Base-by-base conservation (phyloP, 2,797 vertebrate genomes). In the Saxicola maurus region DNA sequence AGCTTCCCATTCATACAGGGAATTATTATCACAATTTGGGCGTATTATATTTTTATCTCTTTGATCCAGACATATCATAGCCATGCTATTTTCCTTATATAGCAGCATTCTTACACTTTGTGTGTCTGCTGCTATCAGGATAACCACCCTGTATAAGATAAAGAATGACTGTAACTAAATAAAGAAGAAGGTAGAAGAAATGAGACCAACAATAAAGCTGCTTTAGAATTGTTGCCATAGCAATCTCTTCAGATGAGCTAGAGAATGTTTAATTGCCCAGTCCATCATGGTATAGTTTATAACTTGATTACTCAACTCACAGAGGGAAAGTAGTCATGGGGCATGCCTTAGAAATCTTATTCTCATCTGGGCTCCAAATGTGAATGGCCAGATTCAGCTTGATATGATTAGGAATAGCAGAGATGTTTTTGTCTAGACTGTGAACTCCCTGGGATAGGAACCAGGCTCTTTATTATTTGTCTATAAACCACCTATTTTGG, bases 341-440 rank as follows among this genome's bases (percentile, higher is more conserved):
- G 45, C 79, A 92, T 84, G 79, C 55, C 62, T 90, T 89, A 91
- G 82, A 80, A 85, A 85, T 86, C 73, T 66, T 66, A 14, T 20
- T 94, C 67, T 95, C 94, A 94, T 93, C 84, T 93, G 94, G 85
- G 60, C 40, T 94, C 91, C 94, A 95, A 96, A 96, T 96, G 92
- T 86, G 91, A 89, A 66, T 57, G 76, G 31, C 28, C 71, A 89
- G 57, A 79, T 91, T 92, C 89, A 91, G 87, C 73, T 89, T 93
- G 87, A 83, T 89, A 82, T 60, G 79, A 87, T 94, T 94, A 89
- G 74, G 57, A 94, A 93, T 87, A 93, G 82, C 67, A 79, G 89
- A 82, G 46, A 92, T 91, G 67, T 55, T 95, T 93, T 92, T 91
- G 91, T 94, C 91, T 94, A 93, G 93, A 92, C 85, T 94, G 49